Conservation (phyloP, 2,113 vertebrate genomes). For the Melospiza melodia region DNA sequence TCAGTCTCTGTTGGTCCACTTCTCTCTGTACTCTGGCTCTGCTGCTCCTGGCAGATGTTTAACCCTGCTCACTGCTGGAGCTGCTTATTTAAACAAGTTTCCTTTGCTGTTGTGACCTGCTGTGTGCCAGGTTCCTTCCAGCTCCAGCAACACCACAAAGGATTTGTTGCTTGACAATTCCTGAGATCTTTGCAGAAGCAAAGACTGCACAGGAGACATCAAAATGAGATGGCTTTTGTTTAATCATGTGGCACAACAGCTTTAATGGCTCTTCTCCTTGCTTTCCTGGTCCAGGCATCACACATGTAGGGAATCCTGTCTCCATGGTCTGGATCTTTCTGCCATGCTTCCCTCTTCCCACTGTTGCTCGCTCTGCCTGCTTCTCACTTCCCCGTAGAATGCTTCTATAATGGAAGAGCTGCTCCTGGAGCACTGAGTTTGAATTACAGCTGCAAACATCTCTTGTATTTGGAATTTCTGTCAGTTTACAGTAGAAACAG, state of each 20-base stretch:
- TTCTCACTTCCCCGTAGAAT: neutral
- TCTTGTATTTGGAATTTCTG: conserved; percentile 21
- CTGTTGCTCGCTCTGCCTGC: neutral
- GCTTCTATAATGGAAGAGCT: neutral
- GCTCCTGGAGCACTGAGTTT: neutral
- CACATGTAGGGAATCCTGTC: neutral
- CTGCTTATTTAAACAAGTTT: neutral
- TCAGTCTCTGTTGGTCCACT: neutral
- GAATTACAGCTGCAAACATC: neutral
- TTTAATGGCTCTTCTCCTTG: neutral
- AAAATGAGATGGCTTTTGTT: neutral
- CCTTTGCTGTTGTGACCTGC: neutral
- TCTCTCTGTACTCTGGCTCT: neutral
- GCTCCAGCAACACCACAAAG: accelerated
- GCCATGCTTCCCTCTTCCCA: neutral
- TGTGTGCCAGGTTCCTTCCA: neutral
- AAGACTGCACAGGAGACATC: neutral
- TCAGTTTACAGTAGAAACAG: conserved; percentile 10
- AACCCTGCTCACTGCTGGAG: neutral
- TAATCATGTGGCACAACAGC: neutral
- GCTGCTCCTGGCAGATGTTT: neutral
- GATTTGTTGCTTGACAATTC: neutral
- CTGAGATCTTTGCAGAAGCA: neutral
- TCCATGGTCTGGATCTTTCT: neutral
- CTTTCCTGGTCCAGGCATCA: neutral